Percentiles rank a stretch among this genome's conserved stretches.
phyloP scores from a whole-genome alignment of 2,113 vertebrate species.

The Columba janthina region DNA sequence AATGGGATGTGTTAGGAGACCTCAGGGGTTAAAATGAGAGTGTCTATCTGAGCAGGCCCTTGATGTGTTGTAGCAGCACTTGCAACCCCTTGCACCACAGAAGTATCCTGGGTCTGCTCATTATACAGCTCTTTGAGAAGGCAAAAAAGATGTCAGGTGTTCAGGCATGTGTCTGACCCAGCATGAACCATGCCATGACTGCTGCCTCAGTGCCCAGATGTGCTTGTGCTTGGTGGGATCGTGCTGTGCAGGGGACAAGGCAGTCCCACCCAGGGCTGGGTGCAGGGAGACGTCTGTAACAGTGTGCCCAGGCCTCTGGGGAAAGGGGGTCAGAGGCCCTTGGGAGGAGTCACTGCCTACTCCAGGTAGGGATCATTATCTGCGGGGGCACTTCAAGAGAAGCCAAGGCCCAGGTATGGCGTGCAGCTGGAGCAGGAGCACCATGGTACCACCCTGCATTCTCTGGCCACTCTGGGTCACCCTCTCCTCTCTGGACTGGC shows the following conservation, averaged over 20 bases:
- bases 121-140: not conserved
- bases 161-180: fast-evolving
- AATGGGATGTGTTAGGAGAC: not conserved
- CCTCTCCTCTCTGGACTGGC: not conserved
- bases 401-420: not conserved
- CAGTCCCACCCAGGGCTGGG: not conserved
- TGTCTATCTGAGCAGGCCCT: not conserved
- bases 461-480: not conserved
- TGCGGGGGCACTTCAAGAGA: not conserved
- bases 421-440: not conserved
- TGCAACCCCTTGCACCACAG: not conserved
- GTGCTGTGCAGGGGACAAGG: not conserved
- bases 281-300: not conserved
- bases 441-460: not conserved
- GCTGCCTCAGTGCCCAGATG: not conserved
- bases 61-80: not conserved
- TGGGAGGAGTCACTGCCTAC: not conserved
- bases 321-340: not conserved
- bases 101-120: not conserved
- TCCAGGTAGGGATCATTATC: not conserved
- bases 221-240: not conserved
- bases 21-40: not conserved
- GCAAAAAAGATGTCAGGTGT: not conserved
- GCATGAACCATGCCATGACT: not conserved
- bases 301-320: not conserved